A percentile compares a stretch with the other conserved stretches of the same genome.
These are phyloP conservation scores for Homalodisca vitripennis DNA, from an alignment of 1,140 invertebrate genomes.

Conservation along the genomic window DNA sequence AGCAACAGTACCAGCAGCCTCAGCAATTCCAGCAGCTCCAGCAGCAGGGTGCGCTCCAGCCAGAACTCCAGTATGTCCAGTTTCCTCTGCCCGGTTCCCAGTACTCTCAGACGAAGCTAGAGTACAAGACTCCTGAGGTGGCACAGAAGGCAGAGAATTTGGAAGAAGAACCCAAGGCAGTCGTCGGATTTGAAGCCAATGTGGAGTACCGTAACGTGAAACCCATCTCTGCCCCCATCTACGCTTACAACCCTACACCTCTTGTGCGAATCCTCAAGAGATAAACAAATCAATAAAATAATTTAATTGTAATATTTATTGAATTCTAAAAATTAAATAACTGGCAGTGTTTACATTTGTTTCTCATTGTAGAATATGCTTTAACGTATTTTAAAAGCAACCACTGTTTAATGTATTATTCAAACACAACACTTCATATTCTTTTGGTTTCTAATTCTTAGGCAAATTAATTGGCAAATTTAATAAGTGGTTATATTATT, in stretches of 20 bases:
- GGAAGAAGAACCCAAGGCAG: neutral
- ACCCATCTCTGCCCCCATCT: no score
- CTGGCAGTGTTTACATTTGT: no score
- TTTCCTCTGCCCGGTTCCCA: neutral
- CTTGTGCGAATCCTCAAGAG: constrained; percentile 37
- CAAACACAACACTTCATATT: no score
- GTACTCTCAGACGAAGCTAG: neutral
- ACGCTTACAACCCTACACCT: constrained; percentile 38
- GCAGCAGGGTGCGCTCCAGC: neutral
- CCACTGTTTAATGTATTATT: no score
- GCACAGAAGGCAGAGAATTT: constrained; percentile 11
- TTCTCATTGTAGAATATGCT: no score
- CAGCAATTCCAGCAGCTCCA: neutral
- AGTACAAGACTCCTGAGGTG: neutral
- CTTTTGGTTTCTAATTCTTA: no score
- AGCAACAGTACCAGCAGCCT: neutral
- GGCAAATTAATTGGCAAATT: no score
- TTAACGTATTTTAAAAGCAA: no score
- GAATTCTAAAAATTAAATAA: no score
- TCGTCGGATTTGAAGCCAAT: constrained; percentile 37
- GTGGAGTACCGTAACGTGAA: constrained; percentile 43
- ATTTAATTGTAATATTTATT: no score
- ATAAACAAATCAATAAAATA: no score
- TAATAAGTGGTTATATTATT: no score
- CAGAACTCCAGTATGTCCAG: neutral